phyloP scores from a whole-genome alignment of 2,888 invertebrate genomes.

The Heliconius aoede region DNA sequence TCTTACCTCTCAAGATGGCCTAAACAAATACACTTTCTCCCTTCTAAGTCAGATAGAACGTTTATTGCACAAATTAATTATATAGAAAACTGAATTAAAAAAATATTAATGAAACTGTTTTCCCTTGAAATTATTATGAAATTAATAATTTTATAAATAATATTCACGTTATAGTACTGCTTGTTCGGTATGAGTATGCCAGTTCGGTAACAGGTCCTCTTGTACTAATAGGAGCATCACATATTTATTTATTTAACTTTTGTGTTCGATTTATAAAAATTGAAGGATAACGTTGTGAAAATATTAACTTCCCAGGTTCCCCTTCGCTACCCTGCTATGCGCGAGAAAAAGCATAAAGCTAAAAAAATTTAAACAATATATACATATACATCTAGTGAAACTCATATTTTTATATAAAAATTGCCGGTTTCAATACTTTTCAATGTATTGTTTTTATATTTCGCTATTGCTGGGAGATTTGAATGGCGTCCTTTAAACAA shows the following conservation, averaged over 20 bases:
- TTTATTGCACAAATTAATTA: constrained; percentile 26
- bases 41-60: neutral
- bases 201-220: too few species aligned
- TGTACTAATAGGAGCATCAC: too few species aligned
- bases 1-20: constrained; percentile 9
- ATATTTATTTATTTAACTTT: too few species aligned
- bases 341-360: neutral
- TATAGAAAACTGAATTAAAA: constrained; percentile 39
- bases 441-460: constrained; percentile 26
- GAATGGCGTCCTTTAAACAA: constrained; percentile 11
- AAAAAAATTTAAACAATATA: neutral
- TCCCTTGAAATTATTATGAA: neutral
- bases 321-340: too few species aligned
- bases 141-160: too few species aligned
- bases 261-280: too few species aligned
- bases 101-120: neutral
- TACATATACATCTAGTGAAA: neutral
- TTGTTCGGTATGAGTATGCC: too few species aligned
- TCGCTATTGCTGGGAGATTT: neutral
- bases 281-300: neutral
- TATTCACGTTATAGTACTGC: too few species aligned
- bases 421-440: constrained; percentile 26
- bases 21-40: neutral
- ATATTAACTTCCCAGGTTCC: neutral
- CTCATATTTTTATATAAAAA: neutral